These are phyloP conservation scores for Epinotia brunnichana DNA, from an alignment of 2,888 invertebrate genomes.

Conservation along the genomic window DNA sequence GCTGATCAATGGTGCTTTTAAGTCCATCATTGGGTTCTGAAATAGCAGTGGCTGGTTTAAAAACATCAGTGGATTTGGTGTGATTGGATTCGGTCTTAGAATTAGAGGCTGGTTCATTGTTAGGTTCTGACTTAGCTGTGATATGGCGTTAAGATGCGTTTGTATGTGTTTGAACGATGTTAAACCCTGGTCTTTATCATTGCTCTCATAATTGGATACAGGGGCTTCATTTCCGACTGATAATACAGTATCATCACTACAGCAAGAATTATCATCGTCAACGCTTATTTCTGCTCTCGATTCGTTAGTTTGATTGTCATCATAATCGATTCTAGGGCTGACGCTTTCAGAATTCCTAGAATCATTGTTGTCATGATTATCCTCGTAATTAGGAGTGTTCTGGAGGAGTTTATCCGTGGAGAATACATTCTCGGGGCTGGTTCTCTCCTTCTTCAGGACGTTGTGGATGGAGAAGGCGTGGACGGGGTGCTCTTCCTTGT, in stretches of 20 bases:
- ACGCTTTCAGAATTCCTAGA: slow-evolving; percentile 67
- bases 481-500: slow-evolving; percentile 69
- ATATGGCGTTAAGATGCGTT: slow-evolving; percentile 87
- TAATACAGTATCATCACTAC: slow-evolving; percentile 90
- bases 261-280: slow-evolving; percentile 85
- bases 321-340: slow-evolving; percentile 69
- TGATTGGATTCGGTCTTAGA: slow-evolving; percentile 76
- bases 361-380: slow-evolving; percentile 54
- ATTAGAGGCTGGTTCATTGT: slow-evolving; percentile 75
- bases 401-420: slow-evolving; percentile 78
- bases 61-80: slow-evolving; percentile 80
- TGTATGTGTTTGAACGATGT: slow-evolving; percentile 87
- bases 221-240: slow-evolving; percentile 91
- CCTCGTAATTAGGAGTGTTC: slow-evolving; percentile 75
- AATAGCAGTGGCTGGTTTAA: slow-evolving; percentile 77
- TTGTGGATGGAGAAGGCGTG: slow-evolving; percentile 80
- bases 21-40: slow-evolving; percentile 72
- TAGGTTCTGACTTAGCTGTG: slow-evolving; percentile 84
- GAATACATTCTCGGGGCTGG: slow-evolving; percentile 80
- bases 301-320: slow-evolving; percentile 60
- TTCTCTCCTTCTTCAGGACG: slow-evolving; percentile 78
- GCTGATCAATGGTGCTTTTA: slow-evolving; percentile 65
- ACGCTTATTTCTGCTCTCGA: slow-evolving; percentile 75
- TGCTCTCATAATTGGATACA: slow-evolving; percentile 65
- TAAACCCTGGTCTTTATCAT: slow-evolving; percentile 69